Base-by-base conservation (phyloP, 2,797 vertebrate species). In the Sternarchorhynchus goeldii region DNA sequence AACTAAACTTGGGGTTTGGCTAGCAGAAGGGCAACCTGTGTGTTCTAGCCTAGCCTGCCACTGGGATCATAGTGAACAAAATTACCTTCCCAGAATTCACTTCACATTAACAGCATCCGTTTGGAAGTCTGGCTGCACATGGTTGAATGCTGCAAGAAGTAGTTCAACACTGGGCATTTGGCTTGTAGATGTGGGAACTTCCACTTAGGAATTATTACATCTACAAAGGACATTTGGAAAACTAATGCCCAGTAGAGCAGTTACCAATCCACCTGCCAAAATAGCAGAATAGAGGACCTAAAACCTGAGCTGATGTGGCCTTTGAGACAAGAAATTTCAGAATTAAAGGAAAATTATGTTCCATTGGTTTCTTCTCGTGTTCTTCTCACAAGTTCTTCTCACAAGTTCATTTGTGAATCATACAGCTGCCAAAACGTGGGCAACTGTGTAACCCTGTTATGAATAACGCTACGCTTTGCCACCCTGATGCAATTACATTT, bases 201-300 rank as follows among this genome's bases (percentile, higher is more conserved):
- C 57, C 66, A 79, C 63, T n/a, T 78, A 68, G 36, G 75, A 63
- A 69, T 86, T 50, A 50, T 12, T 12, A 50, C 45, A 50, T 50
- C 45, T 14, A 12, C 45, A 50, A 10, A 10, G 45, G 45, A 50
- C 45, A 14, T 50, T 88, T 89, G 88, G 86, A 89, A 90, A 91
- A 83, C 39, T 6, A 79, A 85, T 84, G 59, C 88, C 81, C 86
- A 70, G 10, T 86, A 83, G 86, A 69, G 75, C 29, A 82, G 83
- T 88, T 83, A 73, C 16, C 32, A 72, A 82, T 81, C 64, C 77
- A 82, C 67, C 68, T 63, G 73, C 53, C 70, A 56, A 59, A 64
- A 56, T 57, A 29, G 68, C 63, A 66, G 83, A 74, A 83, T 77
- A 81, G 77, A 5, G 58, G 55, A 29, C 0, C 7, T 29, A 17